Percentiles rank a stretch among this genome's conserved stretches.
These are phyloP conservation scores for Aphidoletes aphidimyza DNA, from an alignment of 2,888 invertebrate genomes.

Conservation along the genomic window DNA sequence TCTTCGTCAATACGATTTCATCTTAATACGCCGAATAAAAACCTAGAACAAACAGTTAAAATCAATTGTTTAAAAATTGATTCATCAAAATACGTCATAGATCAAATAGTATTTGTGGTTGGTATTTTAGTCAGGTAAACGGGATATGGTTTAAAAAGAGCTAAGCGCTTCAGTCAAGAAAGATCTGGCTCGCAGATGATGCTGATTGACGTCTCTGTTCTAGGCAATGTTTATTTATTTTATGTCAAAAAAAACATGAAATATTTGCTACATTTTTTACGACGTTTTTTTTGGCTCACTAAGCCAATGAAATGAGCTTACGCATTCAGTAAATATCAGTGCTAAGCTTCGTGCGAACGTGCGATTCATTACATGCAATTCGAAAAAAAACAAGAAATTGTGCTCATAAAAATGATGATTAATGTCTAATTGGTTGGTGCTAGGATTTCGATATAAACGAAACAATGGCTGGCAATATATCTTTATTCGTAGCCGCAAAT, in stretches of 20 bases:
- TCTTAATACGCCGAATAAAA: too few species aligned
- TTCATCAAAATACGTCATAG: too few species aligned
- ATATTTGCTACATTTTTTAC: slow-evolving; percentile 11
- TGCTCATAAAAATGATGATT: slow-evolving; percentile 20
- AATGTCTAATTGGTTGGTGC: background rate
- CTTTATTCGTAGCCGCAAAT: background rate
- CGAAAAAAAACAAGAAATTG: background rate
- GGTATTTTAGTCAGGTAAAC: too few species aligned
- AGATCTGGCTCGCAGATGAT: too few species aligned
- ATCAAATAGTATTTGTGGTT: too few species aligned
- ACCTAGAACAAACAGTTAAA: too few species aligned
- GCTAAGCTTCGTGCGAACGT: too few species aligned
- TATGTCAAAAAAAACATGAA: background rate
- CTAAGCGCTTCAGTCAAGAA: too few species aligned
- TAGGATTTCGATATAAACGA: slow-evolving; percentile 11
- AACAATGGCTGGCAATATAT: background rate
- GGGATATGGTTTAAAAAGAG: too few species aligned
- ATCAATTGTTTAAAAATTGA: too few species aligned
- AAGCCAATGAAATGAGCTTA: background rate
- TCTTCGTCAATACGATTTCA: too few species aligned
- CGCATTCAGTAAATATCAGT: background rate
- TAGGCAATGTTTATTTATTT: slow-evolving; percentile 36
- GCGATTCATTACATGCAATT: background rate
- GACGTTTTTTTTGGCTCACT: background rate
- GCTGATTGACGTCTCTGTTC: too few species aligned